Evolutionary conservation across 2,888 invertebrate species (phyloP).

Genomic region (Xestoiulus laeticollis): DNA sequence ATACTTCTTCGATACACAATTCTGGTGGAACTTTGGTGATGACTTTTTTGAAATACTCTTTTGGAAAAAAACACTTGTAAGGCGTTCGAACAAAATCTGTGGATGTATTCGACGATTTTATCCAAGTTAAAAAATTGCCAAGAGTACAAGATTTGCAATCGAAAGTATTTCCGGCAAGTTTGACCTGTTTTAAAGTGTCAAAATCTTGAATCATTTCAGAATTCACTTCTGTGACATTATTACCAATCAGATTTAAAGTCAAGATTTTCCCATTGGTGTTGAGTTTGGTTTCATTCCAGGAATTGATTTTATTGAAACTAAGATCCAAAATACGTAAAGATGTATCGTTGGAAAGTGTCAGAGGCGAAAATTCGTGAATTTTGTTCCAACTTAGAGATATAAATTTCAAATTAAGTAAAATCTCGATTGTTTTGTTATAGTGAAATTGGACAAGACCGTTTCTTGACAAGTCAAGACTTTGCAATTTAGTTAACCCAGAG

Average conservation of each 20-base stretch:
- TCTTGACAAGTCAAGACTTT: not conserved
- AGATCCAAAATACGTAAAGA: not conserved
- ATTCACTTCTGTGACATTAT: conserved; percentile 16
- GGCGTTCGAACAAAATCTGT: not conserved
- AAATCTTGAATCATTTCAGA: conserved; percentile 44
- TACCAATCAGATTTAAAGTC: conserved; percentile 27
- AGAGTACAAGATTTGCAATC: conserved; percentile 41
- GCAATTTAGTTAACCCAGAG: not conserved
- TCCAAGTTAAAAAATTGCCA: not conserved
- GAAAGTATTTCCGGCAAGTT: conserved; percentile 25
- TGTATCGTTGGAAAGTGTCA: not conserved
- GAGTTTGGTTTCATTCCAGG: not conserved
- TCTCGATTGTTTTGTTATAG: not conserved
- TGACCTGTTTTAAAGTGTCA: not conserved
- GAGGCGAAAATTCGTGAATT: not conserved
- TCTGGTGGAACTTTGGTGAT: not conserved
- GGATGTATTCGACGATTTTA: not conserved
- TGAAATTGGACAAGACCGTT: not conserved
- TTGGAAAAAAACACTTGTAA: conserved; percentile 31
- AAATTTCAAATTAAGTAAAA: not conserved
- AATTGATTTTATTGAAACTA: not conserved
- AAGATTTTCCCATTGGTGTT: not conserved
- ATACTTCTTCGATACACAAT: not conserved
- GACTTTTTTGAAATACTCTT: not conserved
- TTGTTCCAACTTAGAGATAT: not conserved